These are phyloP conservation scores for Rhea pennata DNA, from an alignment of 2,113 vertebrate genomes.

Conservation along the genomic window DNA sequence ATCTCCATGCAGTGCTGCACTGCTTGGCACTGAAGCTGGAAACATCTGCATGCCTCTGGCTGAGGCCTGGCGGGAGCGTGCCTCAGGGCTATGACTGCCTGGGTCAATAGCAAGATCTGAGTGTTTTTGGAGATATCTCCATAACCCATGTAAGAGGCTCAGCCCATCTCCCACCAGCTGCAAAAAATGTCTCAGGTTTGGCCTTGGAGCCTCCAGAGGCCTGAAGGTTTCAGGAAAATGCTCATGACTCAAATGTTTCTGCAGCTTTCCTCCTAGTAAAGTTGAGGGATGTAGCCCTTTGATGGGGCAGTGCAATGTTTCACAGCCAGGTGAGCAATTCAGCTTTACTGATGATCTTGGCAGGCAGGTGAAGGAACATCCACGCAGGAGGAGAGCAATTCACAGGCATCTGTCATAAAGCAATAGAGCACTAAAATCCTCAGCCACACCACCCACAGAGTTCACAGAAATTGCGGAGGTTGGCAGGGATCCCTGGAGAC, in stretches of 20 bases:
- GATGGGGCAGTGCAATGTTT: background rate
- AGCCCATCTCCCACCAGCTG: background rate
- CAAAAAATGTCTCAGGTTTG: background rate
- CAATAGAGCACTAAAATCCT: fast-evolving
- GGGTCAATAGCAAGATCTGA: background rate
- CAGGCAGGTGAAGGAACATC: background rate
- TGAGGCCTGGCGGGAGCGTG: background rate
- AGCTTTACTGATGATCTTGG: background rate
- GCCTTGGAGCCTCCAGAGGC: background rate
- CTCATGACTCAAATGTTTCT: background rate
- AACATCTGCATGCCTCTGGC: background rate
- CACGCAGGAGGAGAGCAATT: background rate
- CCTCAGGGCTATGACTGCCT: background rate
- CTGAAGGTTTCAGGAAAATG: background rate
- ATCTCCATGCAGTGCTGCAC: background rate
- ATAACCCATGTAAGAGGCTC: background rate
- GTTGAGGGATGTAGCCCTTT: background rate
- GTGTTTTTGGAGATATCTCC: background rate
- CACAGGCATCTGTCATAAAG: background rate
- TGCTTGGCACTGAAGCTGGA: background rate
- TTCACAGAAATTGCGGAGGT: background rate
- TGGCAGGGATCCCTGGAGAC: background rate
- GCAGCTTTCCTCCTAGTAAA: background rate
- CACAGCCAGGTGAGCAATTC: background rate
- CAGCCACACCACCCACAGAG: background rate